phyloP scores from a whole-genome alignment of 2,888 invertebrate genomes.

The Platycheirus albimanus region DNA sequence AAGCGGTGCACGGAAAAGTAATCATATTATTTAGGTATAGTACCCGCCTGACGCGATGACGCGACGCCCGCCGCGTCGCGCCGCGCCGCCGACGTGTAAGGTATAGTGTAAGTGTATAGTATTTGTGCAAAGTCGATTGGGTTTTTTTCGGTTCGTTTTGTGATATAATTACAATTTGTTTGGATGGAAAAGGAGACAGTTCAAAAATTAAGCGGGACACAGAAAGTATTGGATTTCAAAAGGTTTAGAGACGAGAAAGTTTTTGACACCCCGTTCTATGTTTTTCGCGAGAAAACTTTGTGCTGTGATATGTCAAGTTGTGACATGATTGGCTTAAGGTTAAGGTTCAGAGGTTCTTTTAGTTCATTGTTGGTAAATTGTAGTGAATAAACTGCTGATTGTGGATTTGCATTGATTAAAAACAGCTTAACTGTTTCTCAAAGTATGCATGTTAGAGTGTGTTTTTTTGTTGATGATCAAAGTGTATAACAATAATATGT shows the following conservation, averaged over 20 bases:
- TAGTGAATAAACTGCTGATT: neutral
- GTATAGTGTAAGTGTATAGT: conserved; percentile 29
- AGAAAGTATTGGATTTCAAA: conserved; percentile 25
- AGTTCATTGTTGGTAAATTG: conserved; percentile 1
- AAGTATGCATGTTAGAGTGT: too few relatives aligned
- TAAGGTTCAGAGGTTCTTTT: conserved; percentile 1
- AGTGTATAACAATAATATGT: too few relatives aligned
- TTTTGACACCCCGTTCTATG: conserved; percentile 28
- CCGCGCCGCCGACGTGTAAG: too few relatives aligned
- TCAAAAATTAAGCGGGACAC: neutral
- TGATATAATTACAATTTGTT: conserved; percentile 59
- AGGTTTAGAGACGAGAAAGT: conserved; percentile 25
- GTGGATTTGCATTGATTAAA: too few relatives aligned
- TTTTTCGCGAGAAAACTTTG: conserved; percentile 19
- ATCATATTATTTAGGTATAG: too few relatives aligned
- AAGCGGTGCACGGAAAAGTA: conserved; percentile 16
- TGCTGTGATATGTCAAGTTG: neutral
- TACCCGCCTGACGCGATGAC: too few relatives aligned
- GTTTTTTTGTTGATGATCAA: too few relatives aligned
- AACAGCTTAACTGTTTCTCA: too few relatives aligned
- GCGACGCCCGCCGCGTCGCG: too few relatives aligned
- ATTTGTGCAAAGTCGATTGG: conserved; percentile 68
- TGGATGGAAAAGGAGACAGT: conserved; percentile 11
- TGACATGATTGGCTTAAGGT: conserved; percentile 3
- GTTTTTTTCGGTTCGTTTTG: conserved; percentile 63